Percentiles rank a stretch among this genome's conserved stretches.
Evolutionary conservation across 1,140 invertebrate species (phyloP).

Genomic region (Oncopeltus fasciatus): DNA sequence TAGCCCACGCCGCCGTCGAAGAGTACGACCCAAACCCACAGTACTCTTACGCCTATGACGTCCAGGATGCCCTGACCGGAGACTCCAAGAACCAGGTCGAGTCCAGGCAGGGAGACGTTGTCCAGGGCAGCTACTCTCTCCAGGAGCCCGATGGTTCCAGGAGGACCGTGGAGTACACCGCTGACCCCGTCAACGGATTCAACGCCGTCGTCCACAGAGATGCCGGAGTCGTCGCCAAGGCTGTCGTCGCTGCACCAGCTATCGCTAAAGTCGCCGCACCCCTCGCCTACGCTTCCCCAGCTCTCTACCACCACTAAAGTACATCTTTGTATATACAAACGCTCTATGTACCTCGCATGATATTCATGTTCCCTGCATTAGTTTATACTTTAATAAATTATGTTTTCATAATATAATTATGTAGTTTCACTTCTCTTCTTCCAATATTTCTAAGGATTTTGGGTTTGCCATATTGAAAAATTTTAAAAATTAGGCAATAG

Average conservation of each 20-base stretch:
- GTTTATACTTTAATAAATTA: background rate
- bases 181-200: no score
- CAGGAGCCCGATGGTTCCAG: no score
- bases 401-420: no score
- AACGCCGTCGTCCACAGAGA: no score
- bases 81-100: no score
- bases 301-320: background rate
- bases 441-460: no score
- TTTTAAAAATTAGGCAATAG: no score
- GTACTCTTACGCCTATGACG: conserved; percentile 25
- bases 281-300: background rate
- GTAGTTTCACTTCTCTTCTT: no score
- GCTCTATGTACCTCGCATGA: background rate
- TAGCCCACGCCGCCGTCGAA: conserved; percentile 24
- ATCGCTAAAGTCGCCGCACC: background rate
- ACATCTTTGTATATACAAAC: background rate
- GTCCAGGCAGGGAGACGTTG: no score
- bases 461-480: no score
- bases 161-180: no score
- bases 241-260: background rate
- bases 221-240: background rate
- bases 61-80: conserved; percentile 20
- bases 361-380: background rate
- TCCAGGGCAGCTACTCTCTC: no score
- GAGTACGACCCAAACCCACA: conserved; percentile 34